phyloP scores from a whole-genome alignment of 2,888 invertebrate genomes.

The Oligia strigilis region DNA sequence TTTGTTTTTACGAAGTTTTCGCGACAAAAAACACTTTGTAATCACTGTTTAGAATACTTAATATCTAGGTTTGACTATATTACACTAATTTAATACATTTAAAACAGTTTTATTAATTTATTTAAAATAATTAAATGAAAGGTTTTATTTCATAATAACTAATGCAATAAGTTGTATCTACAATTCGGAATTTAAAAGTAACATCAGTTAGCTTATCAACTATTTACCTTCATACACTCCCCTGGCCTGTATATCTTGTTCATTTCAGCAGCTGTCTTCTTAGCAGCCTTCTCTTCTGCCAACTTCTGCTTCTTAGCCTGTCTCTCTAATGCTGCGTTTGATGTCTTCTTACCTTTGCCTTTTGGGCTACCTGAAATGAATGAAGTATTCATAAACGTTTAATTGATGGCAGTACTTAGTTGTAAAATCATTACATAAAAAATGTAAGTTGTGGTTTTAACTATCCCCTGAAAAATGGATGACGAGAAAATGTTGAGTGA shows the following conservation, averaged over 20 bases:
- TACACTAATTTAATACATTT: too few relatives aligned
- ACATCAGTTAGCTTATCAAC: background rate
- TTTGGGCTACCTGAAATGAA: conserved; percentile 23
- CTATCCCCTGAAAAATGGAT: background rate
- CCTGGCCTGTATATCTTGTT: conserved; percentile 83
- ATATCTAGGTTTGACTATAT: too few relatives aligned
- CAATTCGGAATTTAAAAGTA: too few relatives aligned
- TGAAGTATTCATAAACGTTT: background rate
- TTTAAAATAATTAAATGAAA: too few relatives aligned
- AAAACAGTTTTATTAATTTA: too few relatives aligned
- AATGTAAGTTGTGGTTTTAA: background rate
- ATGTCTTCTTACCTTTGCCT: conserved; percentile 56
- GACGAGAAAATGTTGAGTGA: background rate
- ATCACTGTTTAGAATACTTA: too few relatives aligned
- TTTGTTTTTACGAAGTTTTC: too few relatives aligned
- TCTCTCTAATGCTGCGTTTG: conserved; percentile 13
- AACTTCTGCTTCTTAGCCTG: conserved; percentile 61
- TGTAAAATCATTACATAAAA: background rate
- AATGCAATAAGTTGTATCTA: too few relatives aligned
- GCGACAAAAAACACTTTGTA: too few relatives aligned
- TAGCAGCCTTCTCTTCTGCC: conserved; percentile 70
- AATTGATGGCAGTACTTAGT: background rate
- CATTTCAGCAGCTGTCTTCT: conserved; percentile 63
- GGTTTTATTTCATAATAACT: too few relatives aligned
- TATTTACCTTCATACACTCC: conserved; percentile 87